Evolutionary conservation across 2,888 invertebrate genomes (phyloP).

Genomic region (Hyppa rectilinea): DNA sequence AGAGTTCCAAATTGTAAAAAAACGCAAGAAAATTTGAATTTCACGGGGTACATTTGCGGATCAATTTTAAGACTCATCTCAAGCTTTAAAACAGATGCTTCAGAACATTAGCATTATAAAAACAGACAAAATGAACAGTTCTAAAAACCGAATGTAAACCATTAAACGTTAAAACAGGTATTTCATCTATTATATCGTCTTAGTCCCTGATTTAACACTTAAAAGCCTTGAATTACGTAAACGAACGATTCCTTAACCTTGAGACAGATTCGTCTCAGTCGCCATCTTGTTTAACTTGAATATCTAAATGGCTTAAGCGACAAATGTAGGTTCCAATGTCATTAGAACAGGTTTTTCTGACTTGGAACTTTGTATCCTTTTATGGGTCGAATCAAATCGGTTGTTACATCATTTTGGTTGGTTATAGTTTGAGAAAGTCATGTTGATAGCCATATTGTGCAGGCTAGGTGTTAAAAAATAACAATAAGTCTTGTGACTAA

Average conservation of each 20-base stretch:
- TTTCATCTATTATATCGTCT: background rate
- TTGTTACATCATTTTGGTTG: constrained; percentile 38
- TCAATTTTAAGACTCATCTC: too few species aligned
- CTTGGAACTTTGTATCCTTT: constrained; percentile 18
- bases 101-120: background rate
- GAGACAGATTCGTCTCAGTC: constrained; percentile 17
- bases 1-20: too few species aligned
- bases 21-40: too few species aligned
- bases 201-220: constrained; percentile 14
- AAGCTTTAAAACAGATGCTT: background rate
- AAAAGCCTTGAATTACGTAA: constrained; percentile 36
- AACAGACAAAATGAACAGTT: background rate
- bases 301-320: constrained; percentile 37
- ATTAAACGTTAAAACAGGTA: constrained; percentile 8
- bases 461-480: background rate
- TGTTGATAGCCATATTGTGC: background rate
- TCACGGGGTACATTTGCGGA: too few species aligned
- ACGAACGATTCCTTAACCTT: constrained; percentile 21
- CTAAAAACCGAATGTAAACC: constrained; percentile 6
- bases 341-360: constrained; percentile 39
- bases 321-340: constrained; percentile 57
- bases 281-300: constrained; percentile 42
- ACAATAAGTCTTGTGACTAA: constrained; percentile 4
- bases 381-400: constrained; percentile 7
- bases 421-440: constrained; percentile 23